Evolutionary conservation across 2,797 vertebrate species (phyloP).

Genomic region (Oceanodroma leucorhoa): DNA sequence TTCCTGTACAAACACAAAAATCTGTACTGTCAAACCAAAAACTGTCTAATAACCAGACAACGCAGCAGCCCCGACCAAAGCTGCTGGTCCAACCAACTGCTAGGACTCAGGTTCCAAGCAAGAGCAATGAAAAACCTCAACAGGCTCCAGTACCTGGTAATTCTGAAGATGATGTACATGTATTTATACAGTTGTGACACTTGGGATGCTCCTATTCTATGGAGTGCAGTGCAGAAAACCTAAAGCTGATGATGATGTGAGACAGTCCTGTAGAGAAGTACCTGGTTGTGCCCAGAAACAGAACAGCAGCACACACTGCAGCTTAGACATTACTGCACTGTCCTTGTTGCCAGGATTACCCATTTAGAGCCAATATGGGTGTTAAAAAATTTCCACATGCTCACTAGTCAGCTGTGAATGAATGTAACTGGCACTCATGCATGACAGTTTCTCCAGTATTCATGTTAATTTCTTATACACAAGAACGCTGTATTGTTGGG

Average conservation of each 20-base stretch:
- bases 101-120: not conserved
- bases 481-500: not conserved
- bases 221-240: not conserved
- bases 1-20: conserved; percentile 72
- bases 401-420: not conserved
- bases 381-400: not conserved
- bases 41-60: not conserved
- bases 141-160: conserved; percentile 62
- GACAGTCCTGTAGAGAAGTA: not conserved
- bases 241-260: not conserved
- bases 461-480: not conserved
- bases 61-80: conserved; percentile 21
- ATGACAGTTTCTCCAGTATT: not conserved
- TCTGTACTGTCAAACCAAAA: conserved; percentile 27
- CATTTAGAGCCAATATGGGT: not conserved
- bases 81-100: not conserved
- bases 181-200: not conserved
- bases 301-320: not conserved
- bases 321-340: accelerated
- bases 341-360: not conserved
- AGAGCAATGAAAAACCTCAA: conserved; percentile 31
- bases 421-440: not conserved
- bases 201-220: accelerated
- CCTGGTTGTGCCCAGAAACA: not conserved
- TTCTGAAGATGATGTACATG: not conserved